phyloP scores from a whole-genome alignment of 2,113 vertebrate species.

The Charadrius vociferus region DNA sequence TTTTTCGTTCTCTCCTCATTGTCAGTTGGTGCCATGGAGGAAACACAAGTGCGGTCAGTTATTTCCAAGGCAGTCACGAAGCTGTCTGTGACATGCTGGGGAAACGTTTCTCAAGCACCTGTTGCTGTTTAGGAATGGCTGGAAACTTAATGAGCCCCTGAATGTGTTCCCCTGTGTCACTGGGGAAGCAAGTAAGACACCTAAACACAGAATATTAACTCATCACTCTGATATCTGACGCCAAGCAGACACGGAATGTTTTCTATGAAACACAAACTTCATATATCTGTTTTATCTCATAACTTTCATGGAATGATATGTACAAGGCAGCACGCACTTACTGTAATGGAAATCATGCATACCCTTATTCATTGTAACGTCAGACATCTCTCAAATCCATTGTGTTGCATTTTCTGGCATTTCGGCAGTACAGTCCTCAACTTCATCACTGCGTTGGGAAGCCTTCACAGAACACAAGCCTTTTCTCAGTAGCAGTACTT shows the following conservation, averaged over 20 bases:
- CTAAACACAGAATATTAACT: constrained; percentile 68
- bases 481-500: not conserved
- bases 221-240: constrained; percentile 50
- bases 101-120: constrained; percentile 66
- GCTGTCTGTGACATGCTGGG: constrained; percentile 50
- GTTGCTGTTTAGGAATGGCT: constrained; percentile 68
- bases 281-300: constrained; percentile 8
- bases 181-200: constrained; percentile 53
- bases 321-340: not conserved
- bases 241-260: constrained; percentile 4
- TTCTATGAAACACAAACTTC: constrained; percentile 30
- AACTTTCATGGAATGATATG: not conserved
- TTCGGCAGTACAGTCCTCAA: not conserved
- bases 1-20: not conserved
- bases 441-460: not conserved
- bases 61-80: constrained; percentile 61
- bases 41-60: constrained; percentile 12
- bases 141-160: constrained; percentile 68
- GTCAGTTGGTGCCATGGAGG: constrained; percentile 3
- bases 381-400: constrained; percentile 28
- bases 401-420: constrained; percentile 31
- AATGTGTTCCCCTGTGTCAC: constrained; percentile 47
- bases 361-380: constrained; percentile 7
- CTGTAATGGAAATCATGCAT: constrained; percentile 35
- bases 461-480: not conserved